A percentile compares a stretch with the other conserved stretches of the same genome.
Conservation (phyloP, 2,888 invertebrate genomes). For the Caenorhabditis angaria region DNA sequence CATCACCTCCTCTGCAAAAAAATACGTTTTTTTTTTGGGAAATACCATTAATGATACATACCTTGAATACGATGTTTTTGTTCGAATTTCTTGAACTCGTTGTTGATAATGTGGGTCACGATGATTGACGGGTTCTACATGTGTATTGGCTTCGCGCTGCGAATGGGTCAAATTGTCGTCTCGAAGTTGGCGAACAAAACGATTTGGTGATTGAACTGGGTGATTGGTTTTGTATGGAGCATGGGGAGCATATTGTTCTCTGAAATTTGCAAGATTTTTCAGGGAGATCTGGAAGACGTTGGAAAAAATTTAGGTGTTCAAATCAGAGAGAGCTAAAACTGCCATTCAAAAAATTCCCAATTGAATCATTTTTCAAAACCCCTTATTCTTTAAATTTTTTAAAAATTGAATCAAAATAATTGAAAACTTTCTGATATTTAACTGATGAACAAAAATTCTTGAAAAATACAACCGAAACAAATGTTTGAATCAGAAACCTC, state of each 20-base stretch:
- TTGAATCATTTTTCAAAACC: no score
- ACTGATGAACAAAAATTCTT: no score
- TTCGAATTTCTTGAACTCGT: slow-evolving; percentile 63
- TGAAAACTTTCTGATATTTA: no score
- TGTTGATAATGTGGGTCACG: slow-evolving; percentile 54
- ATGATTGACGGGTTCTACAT: slow-evolving; percentile 60
- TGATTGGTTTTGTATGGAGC: slow-evolving; percentile 63
- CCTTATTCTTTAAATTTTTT: no score
- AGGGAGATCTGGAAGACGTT: no score
- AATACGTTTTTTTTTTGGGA: background rate
- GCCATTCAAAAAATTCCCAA: no score
- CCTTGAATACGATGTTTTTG: slow-evolving; percentile 43
- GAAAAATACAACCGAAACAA: no score
- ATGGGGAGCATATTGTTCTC: slow-evolving; percentile 56
- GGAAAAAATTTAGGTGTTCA: no score
- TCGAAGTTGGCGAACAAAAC: slow-evolving; percentile 69
- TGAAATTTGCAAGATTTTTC: slow-evolving; percentile 19
- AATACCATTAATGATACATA: background rate
- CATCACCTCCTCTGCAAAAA: slow-evolving; percentile 51
- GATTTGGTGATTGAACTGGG: slow-evolving; percentile 58
- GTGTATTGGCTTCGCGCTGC: slow-evolving; percentile 69
- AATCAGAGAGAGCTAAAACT: no score
- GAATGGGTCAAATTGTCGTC: slow-evolving; percentile 68
- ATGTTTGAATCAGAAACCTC: no score
- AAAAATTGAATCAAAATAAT: no score